Base-by-base conservation (phyloP, 2,797 vertebrate species). In the Sparidentex hasta region DNA sequence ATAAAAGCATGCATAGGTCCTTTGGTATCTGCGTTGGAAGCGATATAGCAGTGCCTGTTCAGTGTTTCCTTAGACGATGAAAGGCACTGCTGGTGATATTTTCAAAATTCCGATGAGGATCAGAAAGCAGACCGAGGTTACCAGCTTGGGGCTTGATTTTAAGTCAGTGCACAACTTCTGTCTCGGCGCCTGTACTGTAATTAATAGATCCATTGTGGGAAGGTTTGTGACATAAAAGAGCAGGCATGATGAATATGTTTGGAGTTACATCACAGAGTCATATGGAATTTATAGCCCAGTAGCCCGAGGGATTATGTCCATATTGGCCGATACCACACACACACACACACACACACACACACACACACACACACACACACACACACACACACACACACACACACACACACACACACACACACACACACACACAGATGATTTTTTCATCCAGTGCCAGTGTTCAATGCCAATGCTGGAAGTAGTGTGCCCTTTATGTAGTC, bases 101-200 rank as follows among this genome's bases (percentile, higher is more conserved):
- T 65, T 71, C 14, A 71, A 64, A 73, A 58, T 63, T 70, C 64
- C 61, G 61, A 75, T 21, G n/a, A 70, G 64, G 67, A 84, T 82
- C 47, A 66, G 65, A 76, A 67, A 33, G 11, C 41, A 44, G 21
- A 68, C 18, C 41, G 14, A 64, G 43, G 67, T 51, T 73, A 58
- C n/a, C 8, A 20, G n/a, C 74, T 64, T 20, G 2, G n/a, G 47
- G 68, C 23, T n/a, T 47, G 47, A 71, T 62, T 72, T 65, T 13
- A 69, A 65, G 57, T 67, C 38, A 50, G 33, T 27, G 20, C 16
- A 48, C 33, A 72, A 25, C 17, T 13, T 68, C 20, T 62, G 21
- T 62, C 3, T 76, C 29, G 6, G 20, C 29, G 52, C 29, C 44
- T 51, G 23, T 61, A 55, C 51, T 66, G 25, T 44, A 44, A 68